Conservation (phyloP, 2,797 vertebrate genomes). For the Chiroxiphia lanceolata region DNA sequence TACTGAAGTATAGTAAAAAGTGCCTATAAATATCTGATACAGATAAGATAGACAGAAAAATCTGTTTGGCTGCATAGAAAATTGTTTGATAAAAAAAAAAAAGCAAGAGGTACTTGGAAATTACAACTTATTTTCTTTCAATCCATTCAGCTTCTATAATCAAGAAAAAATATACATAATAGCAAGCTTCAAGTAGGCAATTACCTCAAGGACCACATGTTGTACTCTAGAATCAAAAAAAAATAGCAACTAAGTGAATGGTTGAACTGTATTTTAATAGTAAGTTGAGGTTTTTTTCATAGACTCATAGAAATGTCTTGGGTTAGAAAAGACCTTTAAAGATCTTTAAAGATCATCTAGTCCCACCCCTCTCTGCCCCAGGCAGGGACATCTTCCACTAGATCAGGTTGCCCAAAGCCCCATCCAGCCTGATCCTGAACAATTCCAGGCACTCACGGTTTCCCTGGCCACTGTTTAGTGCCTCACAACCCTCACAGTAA, state of each 20-base stretch:
- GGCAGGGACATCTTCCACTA: not conserved
- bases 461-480: not conserved
- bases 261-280: not conserved
- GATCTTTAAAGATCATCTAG: not conserved
- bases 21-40: not conserved
- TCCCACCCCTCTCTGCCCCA: fast-evolving
- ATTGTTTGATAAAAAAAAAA: not conserved
- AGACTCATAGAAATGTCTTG: not conserved
- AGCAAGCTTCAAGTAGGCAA: not conserved
- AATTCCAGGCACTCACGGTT: not conserved
- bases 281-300: fast-evolving
- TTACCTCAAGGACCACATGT: not conserved
- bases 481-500: not conserved
- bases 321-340: not conserved
- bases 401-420: not conserved
- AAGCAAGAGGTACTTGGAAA: not conserved
- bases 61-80: not conserved
- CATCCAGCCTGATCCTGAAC: not conserved
- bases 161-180: not conserved
- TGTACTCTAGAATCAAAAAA: not conserved
- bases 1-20: not conserved
- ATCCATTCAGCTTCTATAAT: not conserved
- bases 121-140: not conserved
- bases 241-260: not conserved
- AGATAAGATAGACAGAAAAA: not conserved